Evolutionary conservation across 2,888 invertebrate genomes (phyloP).

Genomic region (Odontomyia ornata): DNA sequence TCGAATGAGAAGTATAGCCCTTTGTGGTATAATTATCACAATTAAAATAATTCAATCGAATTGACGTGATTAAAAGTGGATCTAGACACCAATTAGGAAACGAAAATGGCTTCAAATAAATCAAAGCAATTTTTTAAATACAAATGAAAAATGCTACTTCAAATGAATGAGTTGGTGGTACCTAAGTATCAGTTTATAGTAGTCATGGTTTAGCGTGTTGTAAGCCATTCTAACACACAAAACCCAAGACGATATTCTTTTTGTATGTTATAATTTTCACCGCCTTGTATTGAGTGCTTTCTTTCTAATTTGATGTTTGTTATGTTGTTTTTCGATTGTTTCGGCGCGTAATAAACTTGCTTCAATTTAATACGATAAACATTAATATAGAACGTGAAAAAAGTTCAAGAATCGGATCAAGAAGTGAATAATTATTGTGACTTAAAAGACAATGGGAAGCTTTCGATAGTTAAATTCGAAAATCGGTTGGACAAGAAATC

Average conservation of each 20-base stretch:
- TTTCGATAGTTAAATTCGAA: conserved; percentile 13
- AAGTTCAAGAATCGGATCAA: conserved; percentile 14
- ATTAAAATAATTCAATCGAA: not conserved
- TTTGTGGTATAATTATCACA: no score
- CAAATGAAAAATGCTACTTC: conserved; percentile 53
- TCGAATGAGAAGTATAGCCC: no score
- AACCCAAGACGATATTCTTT: no score
- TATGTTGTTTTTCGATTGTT: no score
- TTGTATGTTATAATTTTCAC: not conserved
- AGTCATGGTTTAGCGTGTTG: conserved; percentile 46
- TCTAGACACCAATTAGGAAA: not conserved
- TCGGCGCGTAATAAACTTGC: no score
- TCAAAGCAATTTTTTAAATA: conserved; percentile 48
- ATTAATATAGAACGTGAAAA: no score
- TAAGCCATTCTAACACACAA: not conserved
- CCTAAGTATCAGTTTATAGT: conserved; percentile 44
- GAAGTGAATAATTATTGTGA: conserved; percentile 12
- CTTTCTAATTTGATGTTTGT: no score
- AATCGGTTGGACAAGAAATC: conserved; percentile 15
- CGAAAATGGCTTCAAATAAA: conserved; percentile 5
- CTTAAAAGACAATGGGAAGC: conserved; percentile 20
- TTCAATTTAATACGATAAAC: no score
- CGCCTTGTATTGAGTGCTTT: not conserved
- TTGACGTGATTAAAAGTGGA: not conserved
- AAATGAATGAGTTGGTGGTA: conserved; percentile 50